Base-by-base conservation (phyloP, 64 coral and sea anemone genomes). In the Stylophora pistillata region DNA sequence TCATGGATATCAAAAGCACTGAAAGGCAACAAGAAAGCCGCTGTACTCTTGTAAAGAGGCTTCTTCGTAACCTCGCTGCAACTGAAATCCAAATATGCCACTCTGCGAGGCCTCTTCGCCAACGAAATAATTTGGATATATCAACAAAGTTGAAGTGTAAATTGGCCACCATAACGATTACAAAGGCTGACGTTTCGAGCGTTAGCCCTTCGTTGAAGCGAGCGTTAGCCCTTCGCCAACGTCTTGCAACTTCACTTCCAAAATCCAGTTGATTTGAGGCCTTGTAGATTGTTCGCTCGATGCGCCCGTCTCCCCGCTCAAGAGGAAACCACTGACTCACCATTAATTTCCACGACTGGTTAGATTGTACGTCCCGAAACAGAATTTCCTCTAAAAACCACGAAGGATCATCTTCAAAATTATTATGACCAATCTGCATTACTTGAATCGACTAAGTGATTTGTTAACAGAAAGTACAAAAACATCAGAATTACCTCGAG, bases 61-160 rank as follows among this genome's bases (percentile, higher is more conserved):
- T 52, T 3, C 52, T 15, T 56, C 87, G 72, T 0, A 34, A 47
- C 33, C 70, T 76, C 1, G 66, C 34, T 9, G 77, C 11, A 1
- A 93, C 72, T 11, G 91, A 93, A 13, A 93, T 18, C 91, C 91
- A 93, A 14, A 89, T 23, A 61, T 93, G 91, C 5, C 76, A 73
- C 13, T 93, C 81, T 10, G 66, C 65, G 6, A 94, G 77, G 12
- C 79, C 76, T 23, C 78, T 89, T 13, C 21, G 6, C 63, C 60
- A n/a, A n/a, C n/a, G n/a, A n/a, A n/a, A n/a, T n/a, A n/a, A n/a
- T n/a, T n/a, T n/a, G n/a, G n/a, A n/a, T n/a, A n/a, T n/a, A n/a
- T n/a, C n/a, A n/a, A n/a, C n/a, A n/a, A n/a, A n/a, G n/a, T n/a
- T n/a, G n/a, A n/a, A n/a, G n/a, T n/a, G n/a, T n/a, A n/a, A n/a